Conservation (phyloP, 2,888 invertebrate genomes). For the Aquatica leii region DNA sequence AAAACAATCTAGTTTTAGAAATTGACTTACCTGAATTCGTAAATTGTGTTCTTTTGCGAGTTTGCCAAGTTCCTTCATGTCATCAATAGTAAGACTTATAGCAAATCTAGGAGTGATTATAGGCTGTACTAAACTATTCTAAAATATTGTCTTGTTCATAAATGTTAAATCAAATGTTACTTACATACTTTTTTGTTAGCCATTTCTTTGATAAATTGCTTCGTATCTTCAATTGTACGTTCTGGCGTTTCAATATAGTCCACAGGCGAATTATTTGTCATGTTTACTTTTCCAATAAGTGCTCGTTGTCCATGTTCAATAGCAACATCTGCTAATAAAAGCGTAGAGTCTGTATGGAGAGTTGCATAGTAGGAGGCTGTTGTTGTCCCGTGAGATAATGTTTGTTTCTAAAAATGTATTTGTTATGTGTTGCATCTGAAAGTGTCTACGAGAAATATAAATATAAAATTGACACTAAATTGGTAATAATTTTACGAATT, state of each 20-base stretch:
- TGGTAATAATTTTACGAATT: too few species aligned
- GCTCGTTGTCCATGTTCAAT: constrained; percentile 79
- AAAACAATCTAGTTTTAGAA: background rate
- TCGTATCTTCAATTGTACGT: constrained; percentile 69
- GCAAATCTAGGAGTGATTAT: constrained; percentile 89
- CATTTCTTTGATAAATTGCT: constrained; percentile 70
- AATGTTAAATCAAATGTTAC: too few species aligned
- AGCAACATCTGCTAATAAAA: constrained; percentile 75
- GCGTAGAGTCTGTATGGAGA: constrained; percentile 73
- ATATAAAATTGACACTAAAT: too few species aligned
- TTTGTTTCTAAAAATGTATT: constrained; percentile 68
- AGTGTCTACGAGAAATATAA: too few species aligned
- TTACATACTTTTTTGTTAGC: constrained; percentile 62
- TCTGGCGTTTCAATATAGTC: constrained; percentile 71
- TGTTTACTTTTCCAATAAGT: constrained; percentile 86
- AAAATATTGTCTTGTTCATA: constrained; percentile 47
- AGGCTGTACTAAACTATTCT: constrained; percentile 77
- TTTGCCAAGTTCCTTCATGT: constrained; percentile 72
- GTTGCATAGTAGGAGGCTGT: constrained; percentile 90
- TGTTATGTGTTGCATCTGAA: too few species aligned
- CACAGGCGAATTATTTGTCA: constrained; percentile 67
- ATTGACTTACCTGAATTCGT: constrained; percentile 74
- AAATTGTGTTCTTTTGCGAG: constrained; percentile 74
- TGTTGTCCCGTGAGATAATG: constrained; percentile 83
- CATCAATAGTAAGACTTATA: constrained; percentile 75